These are phyloP conservation scores for Odontesthes bonariensis DNA, from an alignment of 2,113 vertebrate species.

Conservation along the genomic window DNA sequence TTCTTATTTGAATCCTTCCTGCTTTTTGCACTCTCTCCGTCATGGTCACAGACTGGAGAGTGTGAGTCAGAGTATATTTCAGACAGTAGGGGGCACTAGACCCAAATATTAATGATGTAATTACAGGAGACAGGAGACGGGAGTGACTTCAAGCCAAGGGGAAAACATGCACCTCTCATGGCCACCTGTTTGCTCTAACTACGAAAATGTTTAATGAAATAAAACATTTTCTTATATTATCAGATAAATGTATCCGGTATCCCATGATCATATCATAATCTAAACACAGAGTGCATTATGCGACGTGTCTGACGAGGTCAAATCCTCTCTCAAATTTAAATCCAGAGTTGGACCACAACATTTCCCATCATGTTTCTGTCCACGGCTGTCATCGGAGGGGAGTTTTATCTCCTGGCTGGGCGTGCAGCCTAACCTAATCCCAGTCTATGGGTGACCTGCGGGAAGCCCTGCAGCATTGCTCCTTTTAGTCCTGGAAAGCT, in stretches of 20 bases:
- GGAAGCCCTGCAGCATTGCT: conserved; percentile 38
- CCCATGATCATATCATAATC: conserved; percentile 5
- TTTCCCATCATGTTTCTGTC: conserved; percentile 51
- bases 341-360: conserved; percentile 37
- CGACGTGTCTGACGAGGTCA: conserved; percentile 5
- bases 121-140: conserved; percentile 17
- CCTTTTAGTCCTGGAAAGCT: conserved; percentile 47
- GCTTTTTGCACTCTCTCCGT: not conserved
- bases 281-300: not conserved
- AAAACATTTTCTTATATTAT: not conserved
- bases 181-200: conserved; percentile 40
- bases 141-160: conserved; percentile 40
- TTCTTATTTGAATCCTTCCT: not conserved
- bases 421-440: conserved; percentile 44
- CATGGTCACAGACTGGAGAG: not conserved
- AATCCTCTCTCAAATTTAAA: conserved; percentile 45
- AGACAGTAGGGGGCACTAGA: conserved; percentile 56
- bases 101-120: conserved; percentile 6
- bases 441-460: conserved; percentile 36
- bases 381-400: conserved; percentile 33
- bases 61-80: conserved; percentile 23
- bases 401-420: conserved; percentile 34
- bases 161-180: conserved; percentile 35
- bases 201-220: not conserved
- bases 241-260: too few relatives aligned